Base-by-base conservation (phyloP, 2,113 vertebrate species). In the Actenoides lindsayi region DNA sequence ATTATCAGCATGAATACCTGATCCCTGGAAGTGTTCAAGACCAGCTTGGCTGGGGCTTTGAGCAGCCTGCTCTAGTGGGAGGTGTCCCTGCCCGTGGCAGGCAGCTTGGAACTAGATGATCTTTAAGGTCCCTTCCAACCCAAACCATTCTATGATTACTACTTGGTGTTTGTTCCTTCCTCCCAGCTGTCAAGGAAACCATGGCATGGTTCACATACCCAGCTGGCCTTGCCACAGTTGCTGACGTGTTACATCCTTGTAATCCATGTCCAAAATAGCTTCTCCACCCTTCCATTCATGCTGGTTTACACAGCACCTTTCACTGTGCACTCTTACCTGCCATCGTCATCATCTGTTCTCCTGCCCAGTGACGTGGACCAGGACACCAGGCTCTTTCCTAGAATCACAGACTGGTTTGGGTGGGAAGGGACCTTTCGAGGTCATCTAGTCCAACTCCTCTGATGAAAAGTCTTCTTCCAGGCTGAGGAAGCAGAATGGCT, bases 101-200 rank as follows among this genome's bases (percentile, higher is more conserved):
- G 63, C 12, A 11, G 25, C 16, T 27, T 51, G 68, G 24, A 37
- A 42, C 24, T 50, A 28, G 46, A 37, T 28, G 68, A 51, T 13
- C 25, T 70, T 70, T 51, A 28, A 70, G 24, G n/a, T 51, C 46
- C 30, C 25, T 51, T 70, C 25, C 48, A 51, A 37, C 16, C 68
- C 68, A 70, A 35, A 70, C 46, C 33, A 28, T 17, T 48, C 44
- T 48, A 7, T 70, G 68, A 50, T 70, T 19, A 2, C 13, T 33
- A 0, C n/a, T 63, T 20, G 2, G 24, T 69, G 65, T 87, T 89
- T 89, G 64, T 87, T 87, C 95, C 56, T 82, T 81, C 80, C 57
- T 41, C 53, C 31, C 74, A 90, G 78, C 94, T 91, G 90, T 50
- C 84, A 83, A 79, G 93, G 90, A 94, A 91, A 87, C 74, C 62